Evolutionary conservation across 2,888 invertebrate genomes (phyloP).

Genomic region (Drosophila peninsularis): DNA sequence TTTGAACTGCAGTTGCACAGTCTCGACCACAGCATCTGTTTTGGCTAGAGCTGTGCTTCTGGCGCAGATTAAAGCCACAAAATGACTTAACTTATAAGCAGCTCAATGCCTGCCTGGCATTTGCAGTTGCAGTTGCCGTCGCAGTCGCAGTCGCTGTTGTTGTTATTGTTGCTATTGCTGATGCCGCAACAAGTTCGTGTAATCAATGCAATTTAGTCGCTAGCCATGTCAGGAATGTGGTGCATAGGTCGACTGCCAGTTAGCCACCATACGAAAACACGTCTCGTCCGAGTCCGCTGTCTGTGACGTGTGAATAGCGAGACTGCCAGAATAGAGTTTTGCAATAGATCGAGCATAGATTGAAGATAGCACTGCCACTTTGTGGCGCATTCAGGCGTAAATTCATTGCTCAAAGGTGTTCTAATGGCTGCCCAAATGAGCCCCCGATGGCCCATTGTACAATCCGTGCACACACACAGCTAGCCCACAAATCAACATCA

Average conservation of each 20-base stretch:
- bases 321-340: conserved; percentile 46
- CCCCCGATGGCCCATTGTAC: conserved; percentile 39
- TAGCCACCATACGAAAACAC: conserved; percentile 49
- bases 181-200: conserved; percentile 70
- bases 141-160: conserved; percentile 16
- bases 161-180: conserved; percentile 29
- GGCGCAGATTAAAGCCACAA: conserved; percentile 58
- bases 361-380: conserved; percentile 66
- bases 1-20: conserved; percentile 47
- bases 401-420: conserved; percentile 71
- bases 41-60: conserved; percentile 39
- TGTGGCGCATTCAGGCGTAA: conserved; percentile 62
- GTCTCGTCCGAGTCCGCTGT: conserved; percentile 25
- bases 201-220: conserved; percentile 73
- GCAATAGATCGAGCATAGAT: conserved; percentile 59
- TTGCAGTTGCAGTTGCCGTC: conserved; percentile 47
- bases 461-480: conserved; percentile 13
- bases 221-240: conserved; percentile 72
- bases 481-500: conserved; percentile 9
- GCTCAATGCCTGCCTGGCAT: conserved; percentile 60
- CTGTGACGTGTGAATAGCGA: conserved; percentile 50
- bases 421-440: conserved; percentile 73
- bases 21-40: conserved; percentile 25
- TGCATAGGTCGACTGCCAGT: conserved; percentile 60
- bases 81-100: conserved; percentile 75